Conservation (phyloP, 2,888 invertebrate species). For the Apamea epomidion region DNA sequence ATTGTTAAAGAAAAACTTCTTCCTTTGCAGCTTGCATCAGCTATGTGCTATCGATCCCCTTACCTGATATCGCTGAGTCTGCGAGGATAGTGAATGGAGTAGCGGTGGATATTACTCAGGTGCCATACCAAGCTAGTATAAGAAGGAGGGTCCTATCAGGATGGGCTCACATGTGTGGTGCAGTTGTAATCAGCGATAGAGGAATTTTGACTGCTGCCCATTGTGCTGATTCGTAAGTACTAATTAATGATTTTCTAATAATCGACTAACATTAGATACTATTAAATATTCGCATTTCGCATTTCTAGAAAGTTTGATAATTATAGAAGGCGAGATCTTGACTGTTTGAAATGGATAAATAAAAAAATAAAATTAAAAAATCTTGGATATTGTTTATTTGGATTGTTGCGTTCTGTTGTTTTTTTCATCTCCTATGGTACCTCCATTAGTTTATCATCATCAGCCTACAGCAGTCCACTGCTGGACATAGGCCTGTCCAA, state of each 20-base stretch:
- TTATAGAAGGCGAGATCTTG: neutral
- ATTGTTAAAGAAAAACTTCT: neutral
- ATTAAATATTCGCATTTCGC: neutral
- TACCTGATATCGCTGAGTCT: conserved; percentile 60
- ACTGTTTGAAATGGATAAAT: neutral
- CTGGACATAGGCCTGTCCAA: neutral
- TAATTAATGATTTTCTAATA: neutral
- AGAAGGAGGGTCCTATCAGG: conserved; percentile 71
- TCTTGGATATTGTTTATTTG: conserved; percentile 2
- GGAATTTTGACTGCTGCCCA: conserved; percentile 85
- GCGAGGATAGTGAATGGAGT: conserved; percentile 86
- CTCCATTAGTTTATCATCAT: neutral
- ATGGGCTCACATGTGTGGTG: conserved; percentile 85
- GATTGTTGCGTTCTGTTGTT: neutral
- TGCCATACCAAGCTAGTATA: conserved; percentile 85
- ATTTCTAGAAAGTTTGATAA: neutral
- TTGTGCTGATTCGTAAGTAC: conserved; percentile 76
- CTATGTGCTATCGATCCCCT: conserved; percentile 63
- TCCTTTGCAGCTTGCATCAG: conserved; percentile 56
- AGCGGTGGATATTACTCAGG: conserved; percentile 80
- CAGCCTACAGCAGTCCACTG: neutral
- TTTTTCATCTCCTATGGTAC: neutral
- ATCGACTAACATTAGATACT: neutral
- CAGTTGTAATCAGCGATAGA: conserved; percentile 75
- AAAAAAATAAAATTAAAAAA: no score